Evolutionary conservation across 2,888 invertebrate species (phyloP).

Genomic region (Calephelis perditalis): DNA sequence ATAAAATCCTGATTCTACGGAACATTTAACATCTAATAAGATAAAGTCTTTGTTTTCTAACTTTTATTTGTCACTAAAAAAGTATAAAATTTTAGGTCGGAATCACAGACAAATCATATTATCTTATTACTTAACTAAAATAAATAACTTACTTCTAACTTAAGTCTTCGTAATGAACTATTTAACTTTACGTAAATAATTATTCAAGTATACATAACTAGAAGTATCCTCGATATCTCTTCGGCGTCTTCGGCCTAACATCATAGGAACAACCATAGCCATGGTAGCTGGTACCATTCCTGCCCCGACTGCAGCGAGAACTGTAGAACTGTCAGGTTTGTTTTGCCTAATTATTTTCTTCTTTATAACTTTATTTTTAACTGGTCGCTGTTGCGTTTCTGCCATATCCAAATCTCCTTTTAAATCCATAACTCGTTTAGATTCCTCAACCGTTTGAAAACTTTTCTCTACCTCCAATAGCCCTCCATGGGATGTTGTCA

Average conservation of each 20-base stretch:
- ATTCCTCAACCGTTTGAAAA: conserved; percentile 83
- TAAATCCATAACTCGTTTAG: conserved; percentile 61
- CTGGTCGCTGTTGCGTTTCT: conserved; percentile 47
- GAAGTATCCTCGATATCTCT: conserved; percentile 37
- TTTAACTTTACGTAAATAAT: conserved; percentile 14
- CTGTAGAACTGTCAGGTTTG: conserved; percentile 77
- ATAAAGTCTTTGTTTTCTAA: no score
- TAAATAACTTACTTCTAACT: conserved; percentile 15
- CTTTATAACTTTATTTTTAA: conserved; percentile 48
- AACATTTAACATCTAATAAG: no score
- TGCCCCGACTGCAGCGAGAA: conserved; percentile 85
- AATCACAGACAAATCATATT: conserved; percentile 28
- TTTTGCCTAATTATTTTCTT: conserved; percentile 53
- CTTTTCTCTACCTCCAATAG: conserved; percentile 85
- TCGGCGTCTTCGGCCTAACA: conserved; percentile 77
- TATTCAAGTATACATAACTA: conserved; percentile 13
- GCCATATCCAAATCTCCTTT: conserved; percentile 52
- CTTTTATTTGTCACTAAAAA: no score
- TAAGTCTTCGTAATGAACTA: not conserved
- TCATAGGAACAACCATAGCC: conserved; percentile 89
- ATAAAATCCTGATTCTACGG: no score
- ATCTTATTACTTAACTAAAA: conserved; percentile 16
- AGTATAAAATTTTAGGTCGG: conserved; percentile 19
- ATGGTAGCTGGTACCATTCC: conserved; percentile 89
- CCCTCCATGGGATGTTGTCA: conserved; percentile 85